A percentile compares a stretch with the other conserved stretches of the same genome.
Conservation (phyloP, 2,113 vertebrate genomes). For the Centrocercus urophasianus region DNA sequence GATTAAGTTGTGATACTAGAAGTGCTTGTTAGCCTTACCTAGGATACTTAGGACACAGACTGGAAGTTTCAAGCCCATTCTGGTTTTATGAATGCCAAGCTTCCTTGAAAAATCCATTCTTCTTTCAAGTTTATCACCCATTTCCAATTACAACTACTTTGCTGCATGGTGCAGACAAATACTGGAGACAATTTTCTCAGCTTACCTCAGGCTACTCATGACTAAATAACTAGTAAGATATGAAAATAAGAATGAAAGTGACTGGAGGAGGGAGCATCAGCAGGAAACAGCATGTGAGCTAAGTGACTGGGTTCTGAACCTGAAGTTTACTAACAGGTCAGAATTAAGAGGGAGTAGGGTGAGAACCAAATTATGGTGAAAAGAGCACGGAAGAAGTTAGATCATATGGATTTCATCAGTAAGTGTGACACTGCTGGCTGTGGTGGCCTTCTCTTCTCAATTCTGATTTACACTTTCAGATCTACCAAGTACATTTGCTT, state of each 20-base stretch:
- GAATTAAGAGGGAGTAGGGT: background rate
- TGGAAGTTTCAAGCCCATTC: constrained; percentile 10
- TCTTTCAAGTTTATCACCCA: constrained; percentile 24
- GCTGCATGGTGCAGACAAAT: background rate
- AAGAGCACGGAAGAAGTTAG: background rate
- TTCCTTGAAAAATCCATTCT: constrained; percentile 1
- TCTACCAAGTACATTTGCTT: background rate
- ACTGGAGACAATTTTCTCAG: background rate
- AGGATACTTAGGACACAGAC: constrained; percentile 51
- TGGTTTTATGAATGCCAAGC: background rate
- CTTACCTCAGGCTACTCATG: background rate
- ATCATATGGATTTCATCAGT: background rate
- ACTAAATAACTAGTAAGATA: background rate
- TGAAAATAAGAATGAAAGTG: background rate
- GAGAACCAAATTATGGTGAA: background rate
- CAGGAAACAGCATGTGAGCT: background rate
- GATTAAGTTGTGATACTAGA: constrained; percentile 54
- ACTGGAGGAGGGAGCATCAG: background rate
- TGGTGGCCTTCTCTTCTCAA: background rate
- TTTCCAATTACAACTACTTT: background rate
- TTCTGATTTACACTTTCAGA: background rate
- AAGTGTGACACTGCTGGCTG: background rate
- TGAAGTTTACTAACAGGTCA: background rate
- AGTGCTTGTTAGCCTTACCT: constrained; percentile 20
- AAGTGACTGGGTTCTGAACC: background rate